Evolutionary conservation across 2,113 vertebrate species (phyloP), one percentile per base, ranked within the genome.

Genomic region (Brachirus orientalis): DNA sequence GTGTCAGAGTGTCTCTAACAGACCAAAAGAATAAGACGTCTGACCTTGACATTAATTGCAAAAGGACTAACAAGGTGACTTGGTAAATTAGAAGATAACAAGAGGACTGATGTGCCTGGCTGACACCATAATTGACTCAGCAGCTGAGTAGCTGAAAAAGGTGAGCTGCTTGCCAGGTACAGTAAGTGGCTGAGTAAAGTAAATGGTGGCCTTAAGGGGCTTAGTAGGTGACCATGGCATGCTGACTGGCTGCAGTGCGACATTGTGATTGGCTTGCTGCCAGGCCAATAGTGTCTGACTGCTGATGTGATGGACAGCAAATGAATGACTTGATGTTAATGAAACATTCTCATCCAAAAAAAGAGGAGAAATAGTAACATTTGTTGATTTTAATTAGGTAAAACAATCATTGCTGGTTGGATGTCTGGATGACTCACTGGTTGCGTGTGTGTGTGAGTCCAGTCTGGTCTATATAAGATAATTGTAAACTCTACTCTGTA

Each of bases 401-500:
- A 52, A 52, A 52, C 14, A 33, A 46, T 22, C 19, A 12, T 7
- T 36, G 17, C 33, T 50, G 36, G 16, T 13, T 28, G 38, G 1
- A 13, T 10, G 7, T 7, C 13, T 62, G 11, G 38, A 36, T 41
- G 17, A 71, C 33, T 65, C 58, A 44, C 48, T 37, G 36, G 10
- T n/a, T 52, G 17, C 6, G 45, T 19, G 19, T 55, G 50, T 35
- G 63, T 60, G 41, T 75, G 63, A 58, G 20, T 70, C 19, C 43
- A 46, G 50, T 63, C 51, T 52, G 57, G 40, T 62, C 46, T 58
- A 28, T 78, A 55, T 79, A 63, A 67, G 73, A 64, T 82, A 77
- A 87, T 76, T 79, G 51, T 76, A 55, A 77, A 66, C 50, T 66
- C 20, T 47, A 8, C 64, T 62, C 57, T 79, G 65, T 86, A 80